Evolutionary conservation across 2,113 vertebrate genomes (phyloP).

Genomic region (Colistium nudipinnis): DNA sequence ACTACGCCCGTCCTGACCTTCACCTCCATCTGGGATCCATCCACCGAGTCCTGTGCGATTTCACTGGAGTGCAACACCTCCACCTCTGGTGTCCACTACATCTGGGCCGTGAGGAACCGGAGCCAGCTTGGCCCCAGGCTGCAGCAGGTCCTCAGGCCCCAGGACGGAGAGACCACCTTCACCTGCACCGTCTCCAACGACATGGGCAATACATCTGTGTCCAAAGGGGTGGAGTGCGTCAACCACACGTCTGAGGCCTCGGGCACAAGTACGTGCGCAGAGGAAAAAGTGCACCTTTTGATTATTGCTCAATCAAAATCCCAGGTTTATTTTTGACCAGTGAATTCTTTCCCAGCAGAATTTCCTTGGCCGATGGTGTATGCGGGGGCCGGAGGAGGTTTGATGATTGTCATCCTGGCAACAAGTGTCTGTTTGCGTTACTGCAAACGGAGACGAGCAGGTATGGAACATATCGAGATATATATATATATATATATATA

Average conservation of each 20-base stretch:
- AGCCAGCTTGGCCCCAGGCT: background rate
- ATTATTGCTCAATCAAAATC: background rate
- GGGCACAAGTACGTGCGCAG: no score
- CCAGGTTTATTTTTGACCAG: background rate
- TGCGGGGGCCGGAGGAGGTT: background rate
- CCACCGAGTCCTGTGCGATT: constrained; percentile 25
- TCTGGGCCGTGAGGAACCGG: constrained; percentile 31
- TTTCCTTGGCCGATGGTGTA: rapidly evolving
- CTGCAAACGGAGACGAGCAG: background rate
- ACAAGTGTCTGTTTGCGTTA: background rate
- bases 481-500: background rate
- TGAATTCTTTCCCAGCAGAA: rapidly evolving
- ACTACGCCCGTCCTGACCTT: background rate
- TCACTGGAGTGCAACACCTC: constrained; percentile 39
- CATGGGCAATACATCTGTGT: background rate
- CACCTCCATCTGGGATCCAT: rapidly evolving
- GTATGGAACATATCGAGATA: constrained; percentile 16
- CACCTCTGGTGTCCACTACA: constrained; percentile 18
- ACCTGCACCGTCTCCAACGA: constrained; percentile 38
- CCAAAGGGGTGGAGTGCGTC: background rate
- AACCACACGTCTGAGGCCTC: background rate
- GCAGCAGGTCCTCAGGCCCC: background rate
- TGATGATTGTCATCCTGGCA: background rate
- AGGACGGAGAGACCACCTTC: constrained; percentile 16
- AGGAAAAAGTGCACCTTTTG: background rate